Base-by-base conservation (phyloP, 1,140 invertebrate species). In the Belonocnema kinseyi region DNA sequence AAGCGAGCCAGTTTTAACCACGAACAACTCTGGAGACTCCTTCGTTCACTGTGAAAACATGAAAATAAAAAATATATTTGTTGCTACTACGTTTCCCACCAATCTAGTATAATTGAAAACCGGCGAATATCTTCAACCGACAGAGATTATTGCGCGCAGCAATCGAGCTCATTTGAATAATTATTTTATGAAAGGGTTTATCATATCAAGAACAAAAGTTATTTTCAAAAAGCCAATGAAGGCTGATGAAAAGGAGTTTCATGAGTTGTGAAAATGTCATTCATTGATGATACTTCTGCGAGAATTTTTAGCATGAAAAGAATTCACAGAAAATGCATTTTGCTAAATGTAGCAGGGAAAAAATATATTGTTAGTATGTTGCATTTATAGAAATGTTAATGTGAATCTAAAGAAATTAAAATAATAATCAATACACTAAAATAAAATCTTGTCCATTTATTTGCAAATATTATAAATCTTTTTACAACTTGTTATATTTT, bases 141-240 rank as follows among this genome's bases (percentile, higher is more conserved):
- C 21, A 16, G 16, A 61, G 16, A 61, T 61, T 6, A 26, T 14
- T 14, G 26, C 12, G 26, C 6, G 33, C 26, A 14, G 4, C 14
- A 11, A 33, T 8, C 3, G 6, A 33, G 16, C 40, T 33, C 13
- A 33, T 33, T 16, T 61, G 14, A 33, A 61, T 33, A 4, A 61
- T 61, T 61, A 40, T 7, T 14, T 61, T 61, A 61, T 40, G 21
- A 26, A 26, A 21, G 58, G 58, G 4, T 61, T 33, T 16, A 16
- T 26, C 14, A 14, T 33, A 12, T 40, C 58, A 19, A 58, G 33
- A 21, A 14, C 33, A 14, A 21, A 26, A 13, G 13, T 6, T 3
- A 26, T 61, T 61, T 61, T 61, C 12, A 61, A 61, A 61, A 8
- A 13, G 33, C 58, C 58, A 33, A 61, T 26, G 21, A 61, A 61